phyloP scores from a whole-genome alignment of 2,113 vertebrate genomes.

The Trochalopteron elliotii region DNA sequence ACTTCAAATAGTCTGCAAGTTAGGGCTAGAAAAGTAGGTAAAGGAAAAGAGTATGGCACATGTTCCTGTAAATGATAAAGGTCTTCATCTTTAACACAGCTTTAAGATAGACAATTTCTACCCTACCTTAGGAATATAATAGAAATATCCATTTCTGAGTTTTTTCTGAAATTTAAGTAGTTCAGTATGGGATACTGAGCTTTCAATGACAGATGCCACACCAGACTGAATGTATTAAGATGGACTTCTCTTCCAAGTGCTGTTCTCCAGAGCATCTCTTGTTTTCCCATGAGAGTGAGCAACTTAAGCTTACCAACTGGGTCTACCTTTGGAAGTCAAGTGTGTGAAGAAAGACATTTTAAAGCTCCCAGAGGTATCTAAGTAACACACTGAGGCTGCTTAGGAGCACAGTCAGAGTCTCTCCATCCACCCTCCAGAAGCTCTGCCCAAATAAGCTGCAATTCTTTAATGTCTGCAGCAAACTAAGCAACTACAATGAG shows the following conservation, averaged over 20 bases:
- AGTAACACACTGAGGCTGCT: neutral
- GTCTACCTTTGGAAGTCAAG: neutral
- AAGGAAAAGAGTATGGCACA: neutral
- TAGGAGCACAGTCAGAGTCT: neutral
- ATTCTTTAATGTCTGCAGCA: neutral
- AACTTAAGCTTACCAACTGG: neutral
- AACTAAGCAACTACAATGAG: neutral
- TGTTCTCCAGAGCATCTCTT: neutral
- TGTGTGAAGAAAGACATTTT: neutral
- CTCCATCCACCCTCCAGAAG: neutral
- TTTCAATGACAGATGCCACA: neutral
- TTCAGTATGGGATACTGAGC: neutral
- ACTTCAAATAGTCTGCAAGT: neutral
- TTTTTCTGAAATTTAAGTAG: neutral
- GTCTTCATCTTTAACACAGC: neutral
- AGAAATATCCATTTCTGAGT: neutral
- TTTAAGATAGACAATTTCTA: neutral
- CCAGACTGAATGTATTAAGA: neutral
- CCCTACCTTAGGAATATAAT: neutral
- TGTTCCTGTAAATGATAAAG: neutral
- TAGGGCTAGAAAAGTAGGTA: neutral
- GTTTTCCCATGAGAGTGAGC: neutral
- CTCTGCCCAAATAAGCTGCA: neutral
- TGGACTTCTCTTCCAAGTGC: neutral
- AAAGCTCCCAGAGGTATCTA: neutral